Evolutionary conservation across 23 tunicate genomes (phyloP).

Genomic region (Trididemnum clinides): DNA sequence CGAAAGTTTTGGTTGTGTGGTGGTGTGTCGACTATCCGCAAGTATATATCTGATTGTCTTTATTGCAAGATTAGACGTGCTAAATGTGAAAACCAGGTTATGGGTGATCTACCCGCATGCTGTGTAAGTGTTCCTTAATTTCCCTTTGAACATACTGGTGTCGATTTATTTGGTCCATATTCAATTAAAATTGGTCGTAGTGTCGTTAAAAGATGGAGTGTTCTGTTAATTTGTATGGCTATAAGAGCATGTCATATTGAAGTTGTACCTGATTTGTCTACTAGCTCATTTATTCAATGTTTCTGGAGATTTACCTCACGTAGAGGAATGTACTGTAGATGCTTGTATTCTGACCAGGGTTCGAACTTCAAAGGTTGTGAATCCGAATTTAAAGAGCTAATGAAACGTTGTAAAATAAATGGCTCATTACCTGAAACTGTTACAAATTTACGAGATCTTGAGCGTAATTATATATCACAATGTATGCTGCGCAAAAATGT

Average conservation of each 20-base stretch:
- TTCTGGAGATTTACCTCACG: slow-evolving; percentile 4
- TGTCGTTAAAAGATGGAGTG: not conserved
- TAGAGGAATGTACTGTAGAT: not conserved
- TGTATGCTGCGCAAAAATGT: slow-evolving; percentile 7
- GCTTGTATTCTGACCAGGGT: slow-evolving; percentile 30
- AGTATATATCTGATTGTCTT: not conserved
- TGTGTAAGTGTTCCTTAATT: slow-evolving; percentile 4
- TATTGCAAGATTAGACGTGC: slow-evolving; percentile 25
- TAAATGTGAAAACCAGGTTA: not conserved
- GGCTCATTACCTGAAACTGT: not conserved
- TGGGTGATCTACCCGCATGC: slow-evolving; percentile 7
- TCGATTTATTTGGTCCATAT: slow-evolving; percentile 9
- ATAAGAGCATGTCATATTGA: slow-evolving; percentile 16
- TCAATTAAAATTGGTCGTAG: not conserved
- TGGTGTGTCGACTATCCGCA: not conserved
- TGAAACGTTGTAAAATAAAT: not conserved
- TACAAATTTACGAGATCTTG: not conserved
- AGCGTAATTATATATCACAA: slow-evolving; percentile 7
- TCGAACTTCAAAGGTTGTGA: slow-evolving; percentile 21
- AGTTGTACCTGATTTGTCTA: slow-evolving; percentile 22
- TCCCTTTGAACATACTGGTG: slow-evolving; percentile 15
- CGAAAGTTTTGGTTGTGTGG: slow-evolving; percentile 19
- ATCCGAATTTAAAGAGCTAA: not conserved
- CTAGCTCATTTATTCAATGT: slow-evolving; percentile 25
- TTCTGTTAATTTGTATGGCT: slow-evolving; percentile 22